Conservation (phyloP, 2,113 vertebrate species). For the Spilogale gracilis region DNA sequence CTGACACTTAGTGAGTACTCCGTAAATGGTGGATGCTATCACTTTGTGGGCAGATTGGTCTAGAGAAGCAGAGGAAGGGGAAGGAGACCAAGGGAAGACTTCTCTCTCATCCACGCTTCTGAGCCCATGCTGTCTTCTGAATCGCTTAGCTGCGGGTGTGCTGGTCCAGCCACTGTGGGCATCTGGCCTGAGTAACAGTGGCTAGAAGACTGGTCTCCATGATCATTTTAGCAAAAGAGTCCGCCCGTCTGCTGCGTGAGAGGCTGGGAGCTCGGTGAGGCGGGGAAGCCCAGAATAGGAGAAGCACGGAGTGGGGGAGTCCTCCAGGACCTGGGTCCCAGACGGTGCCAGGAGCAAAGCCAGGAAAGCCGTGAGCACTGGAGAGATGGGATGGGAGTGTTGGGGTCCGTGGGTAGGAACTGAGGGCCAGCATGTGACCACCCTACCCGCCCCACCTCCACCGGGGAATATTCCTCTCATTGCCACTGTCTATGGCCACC, state of each 20-base stretch:
- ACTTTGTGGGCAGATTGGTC: neutral
- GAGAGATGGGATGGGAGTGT: neutral
- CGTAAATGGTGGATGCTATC: neutral
- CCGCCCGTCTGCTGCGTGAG: neutral
- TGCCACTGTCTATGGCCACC: neutral
- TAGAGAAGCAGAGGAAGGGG: neutral
- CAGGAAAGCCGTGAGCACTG: accelerated
- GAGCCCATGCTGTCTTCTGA: neutral
- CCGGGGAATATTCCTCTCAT: neutral
- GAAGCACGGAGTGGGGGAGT: neutral
- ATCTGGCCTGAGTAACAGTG: neutral
- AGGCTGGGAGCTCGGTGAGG: neutral
- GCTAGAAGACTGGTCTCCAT: neutral
- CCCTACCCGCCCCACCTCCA: accelerated
- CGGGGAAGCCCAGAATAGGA: neutral
- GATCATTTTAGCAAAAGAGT: neutral
- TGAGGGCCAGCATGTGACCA: neutral
- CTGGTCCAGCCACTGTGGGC: neutral
- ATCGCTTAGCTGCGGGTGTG: neutral
- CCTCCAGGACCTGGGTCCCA: neutral
- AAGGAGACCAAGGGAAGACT: neutral
- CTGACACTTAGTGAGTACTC: neutral
- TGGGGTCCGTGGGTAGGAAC: neutral
- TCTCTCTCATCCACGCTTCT: neutral
- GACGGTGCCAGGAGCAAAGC: neutral